Conservation (phyloP, 1,140 invertebrate species). For the Drosophila arawakana region DNA sequence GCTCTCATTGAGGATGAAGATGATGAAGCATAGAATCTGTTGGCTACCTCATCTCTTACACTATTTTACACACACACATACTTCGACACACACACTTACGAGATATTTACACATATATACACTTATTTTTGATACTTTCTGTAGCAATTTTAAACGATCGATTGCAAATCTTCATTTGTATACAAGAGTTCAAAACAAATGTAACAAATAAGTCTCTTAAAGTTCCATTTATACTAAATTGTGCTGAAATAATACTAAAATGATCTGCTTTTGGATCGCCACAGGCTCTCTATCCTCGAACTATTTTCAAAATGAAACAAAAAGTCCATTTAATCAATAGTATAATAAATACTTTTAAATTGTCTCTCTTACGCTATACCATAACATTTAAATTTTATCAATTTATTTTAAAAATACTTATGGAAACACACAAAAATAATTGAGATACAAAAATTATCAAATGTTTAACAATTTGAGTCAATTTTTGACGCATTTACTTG, state of each 20-base stretch:
- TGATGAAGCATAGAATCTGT: conserved; percentile 42
- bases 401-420: too few species aligned
- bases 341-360: conserved; percentile 25
- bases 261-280: conserved; percentile 66
- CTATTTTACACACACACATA: conserved; percentile 14
- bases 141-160: conserved; percentile 59
- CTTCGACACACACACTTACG: background rate
- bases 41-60: conserved; percentile 60
- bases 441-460: conserved; percentile 55
- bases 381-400: conserved; percentile 19
- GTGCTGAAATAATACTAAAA: conserved; percentile 53
- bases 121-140: conserved; percentile 80
- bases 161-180: conserved; percentile 48
- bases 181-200: conserved; percentile 46
- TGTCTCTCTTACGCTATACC: conserved; percentile 21
- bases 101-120: conserved; percentile 40
- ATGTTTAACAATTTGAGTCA: conserved; percentile 70
- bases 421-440: conserved; percentile 9
- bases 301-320: background rate
- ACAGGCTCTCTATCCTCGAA: conserved; percentile 17
- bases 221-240: conserved; percentile 69
- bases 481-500: conserved; percentile 83
- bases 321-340: conserved; percentile 51
- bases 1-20: conserved; percentile 56
- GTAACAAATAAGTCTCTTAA: conserved; percentile 53